Base-by-base conservation (phyloP, 1,140 invertebrate species). In the Heliconius nattereri region DNA sequence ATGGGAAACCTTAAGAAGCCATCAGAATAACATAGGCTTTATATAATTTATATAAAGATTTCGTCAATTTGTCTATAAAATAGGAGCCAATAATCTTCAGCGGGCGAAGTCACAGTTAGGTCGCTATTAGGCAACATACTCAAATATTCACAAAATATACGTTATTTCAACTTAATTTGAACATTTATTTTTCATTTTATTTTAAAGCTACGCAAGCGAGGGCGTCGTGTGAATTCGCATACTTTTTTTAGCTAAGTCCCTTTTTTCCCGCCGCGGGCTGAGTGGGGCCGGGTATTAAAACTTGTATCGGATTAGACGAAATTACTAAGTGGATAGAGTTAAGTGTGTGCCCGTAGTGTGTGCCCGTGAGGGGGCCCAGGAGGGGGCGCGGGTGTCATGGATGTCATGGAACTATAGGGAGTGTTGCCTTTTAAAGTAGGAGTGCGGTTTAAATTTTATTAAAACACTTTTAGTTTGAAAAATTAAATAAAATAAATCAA, bases 281-380 rank as follows among this genome's bases (percentile, higher is more conserved):
- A 85, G 84, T 81, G 86, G 84, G 84, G 76, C 84, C 79, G 87
- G 87, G 91, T 87, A 91, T 93, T 93, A 91, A 92, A 92, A 93
- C 89, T 92, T 93, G 88, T 91, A 90, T 90, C 88, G 91, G 92
- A 93, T 93, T 93, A 93, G 88, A 91, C 82, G 87, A 91, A 92
- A 93, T 92, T 91, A 91, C 91, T 91, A 92, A 93, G 92, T 92
- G 81, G 86, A 83, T 87, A 81, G 85, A 91, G 90, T 89, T 92
- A 90, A 91, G 87, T 91, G 90, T 90, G 87, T 90, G 82, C 81
- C 71, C 81, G 78, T 70, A 52, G 76, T 71, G 73, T 73, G 60
- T 45, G 40, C 40, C 3, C 13, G 3, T 11, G 60, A 66, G 26
- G 23, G 60, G 60, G 20, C 52, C 16, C 52, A 2, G 20, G 16